These are phyloP conservation scores for Anodontia alba DNA, from an alignment of 2,888 invertebrate genomes.

Conservation along the genomic window DNA sequence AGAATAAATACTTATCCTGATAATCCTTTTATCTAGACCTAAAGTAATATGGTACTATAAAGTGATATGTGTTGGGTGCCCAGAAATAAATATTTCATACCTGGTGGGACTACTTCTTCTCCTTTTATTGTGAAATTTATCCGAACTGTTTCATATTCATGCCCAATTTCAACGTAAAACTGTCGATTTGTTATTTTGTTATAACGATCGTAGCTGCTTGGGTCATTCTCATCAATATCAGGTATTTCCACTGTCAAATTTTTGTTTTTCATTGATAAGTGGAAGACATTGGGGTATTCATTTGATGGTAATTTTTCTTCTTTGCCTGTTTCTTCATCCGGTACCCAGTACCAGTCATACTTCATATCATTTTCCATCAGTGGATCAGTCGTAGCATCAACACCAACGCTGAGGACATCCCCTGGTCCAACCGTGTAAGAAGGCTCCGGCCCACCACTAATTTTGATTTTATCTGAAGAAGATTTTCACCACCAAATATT, in stretches of 20 bases:
- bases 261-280: conserved; percentile 3
- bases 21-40: no score
- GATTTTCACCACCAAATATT: no score
- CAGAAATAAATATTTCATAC: no score
- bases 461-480: conserved; percentile 22
- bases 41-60: no score
- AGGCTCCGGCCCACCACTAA: conserved; percentile 25
- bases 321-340: neutral
- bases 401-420: conserved; percentile 15
- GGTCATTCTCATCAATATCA: neutral
- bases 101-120: neutral
- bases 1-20: no score
- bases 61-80: no score
- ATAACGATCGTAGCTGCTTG: neutral
- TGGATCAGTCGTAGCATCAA: conserved; percentile 43
- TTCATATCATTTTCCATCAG: conserved; percentile 22
- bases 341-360: conserved; percentile 38
- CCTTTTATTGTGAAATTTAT: conserved; percentile 19
- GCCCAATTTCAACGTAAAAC: neutral
- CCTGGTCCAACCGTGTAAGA: conserved; percentile 43
- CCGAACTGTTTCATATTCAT: conserved; percentile 12
- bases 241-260: conserved; percentile 41
- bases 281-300: neutral
- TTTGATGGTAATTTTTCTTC: neutral
- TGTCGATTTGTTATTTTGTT: neutral